Base-by-base conservation (phyloP, 2,797 vertebrate species). In the Acanthurus lineatus region DNA sequence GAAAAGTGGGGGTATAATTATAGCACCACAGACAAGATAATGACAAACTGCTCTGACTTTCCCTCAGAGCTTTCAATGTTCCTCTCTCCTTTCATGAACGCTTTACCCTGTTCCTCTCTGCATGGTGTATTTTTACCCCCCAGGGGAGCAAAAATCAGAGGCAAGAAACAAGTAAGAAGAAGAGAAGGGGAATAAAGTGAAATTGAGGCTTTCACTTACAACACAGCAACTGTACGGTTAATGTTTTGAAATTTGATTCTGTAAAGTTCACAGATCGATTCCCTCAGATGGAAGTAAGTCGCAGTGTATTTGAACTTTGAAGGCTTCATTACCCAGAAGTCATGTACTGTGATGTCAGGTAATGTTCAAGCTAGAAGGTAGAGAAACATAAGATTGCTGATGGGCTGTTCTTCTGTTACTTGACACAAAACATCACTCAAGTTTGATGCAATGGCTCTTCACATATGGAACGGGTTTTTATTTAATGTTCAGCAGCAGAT, bases 1-100 rank as follows among this genome's bases (percentile, higher is more conserved):
- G 70, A 81, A 60, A 85, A 77, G 68, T 49, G 61, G 59, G 60
- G 57, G 62, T 76, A 60, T 92, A 88, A 90, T 91, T 90, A 90
- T 38, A 82, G 81, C 71, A 57, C 20, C 35, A 67, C 73, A 88
- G 84, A 86, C 81, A 81, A 83, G 81, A 90, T 91, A 88, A 93
- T 92, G 73, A 91, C 67, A 87, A 86, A 86, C 78, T 85, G 73
- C 69, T 69, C 59, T 17, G 72, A 90, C 87, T 91, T 91, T 91
- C 86, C 72, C 81, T 88, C 77, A 61, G 45, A 84, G 59, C 62
- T 71, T 67, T 87, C 77, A 88, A 81, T 64, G 66, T 81, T 71
- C 78, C 58, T 67, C 59, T 65, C 57, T 60, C 19, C 62, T 81
- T 62, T 70, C 69, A 68, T 44, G 74, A 82, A 60, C 73, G 38